Conservation (phyloP, 2,113 vertebrate species). For the Ciconia stormi region DNA sequence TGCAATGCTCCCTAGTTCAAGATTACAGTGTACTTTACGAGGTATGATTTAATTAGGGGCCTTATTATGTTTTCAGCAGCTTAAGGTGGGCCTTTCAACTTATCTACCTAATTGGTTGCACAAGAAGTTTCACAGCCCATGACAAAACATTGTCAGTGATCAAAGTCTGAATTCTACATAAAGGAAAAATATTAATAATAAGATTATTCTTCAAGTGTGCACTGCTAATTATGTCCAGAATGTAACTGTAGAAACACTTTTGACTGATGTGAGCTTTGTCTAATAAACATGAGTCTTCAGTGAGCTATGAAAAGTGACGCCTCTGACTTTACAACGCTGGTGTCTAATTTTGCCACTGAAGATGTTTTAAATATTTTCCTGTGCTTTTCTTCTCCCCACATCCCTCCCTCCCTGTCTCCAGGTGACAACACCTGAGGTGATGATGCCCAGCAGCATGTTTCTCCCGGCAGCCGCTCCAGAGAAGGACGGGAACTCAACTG, state of each 20-base stretch:
- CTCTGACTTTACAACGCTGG: constrained; percentile 52
- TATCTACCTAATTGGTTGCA: constrained; percentile 87
- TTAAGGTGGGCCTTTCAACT: constrained; percentile 85
- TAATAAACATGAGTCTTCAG: constrained; percentile 74
- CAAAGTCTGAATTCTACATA: constrained; percentile 84
- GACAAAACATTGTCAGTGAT: constrained; percentile 88
- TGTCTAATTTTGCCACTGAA: constrained; percentile 62
- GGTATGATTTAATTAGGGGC: constrained; percentile 86
- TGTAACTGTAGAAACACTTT: constrained; percentile 78
- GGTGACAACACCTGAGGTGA: constrained; percentile 93
- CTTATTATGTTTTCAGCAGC: constrained; percentile 86
- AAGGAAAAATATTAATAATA: constrained; percentile 85
- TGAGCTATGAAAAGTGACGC: constrained; percentile 71
- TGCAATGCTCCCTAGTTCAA: constrained; percentile 78
- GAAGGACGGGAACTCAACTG: constrained; percentile 78
- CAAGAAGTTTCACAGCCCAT: constrained; percentile 84
- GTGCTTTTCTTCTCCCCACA: background rate
- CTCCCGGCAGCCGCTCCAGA: constrained; percentile 87
- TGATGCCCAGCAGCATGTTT: constrained; percentile 96
- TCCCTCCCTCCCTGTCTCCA: constrained; percentile 69
- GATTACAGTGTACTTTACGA: constrained; percentile 80
- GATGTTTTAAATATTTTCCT: constrained; percentile 35
- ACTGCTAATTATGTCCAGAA: constrained; percentile 81
- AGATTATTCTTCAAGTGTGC: constrained; percentile 80
- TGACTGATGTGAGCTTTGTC: constrained; percentile 79